phyloP scores from a whole-genome alignment of 2,888 invertebrate species.

The Conomelus anceps region DNA sequence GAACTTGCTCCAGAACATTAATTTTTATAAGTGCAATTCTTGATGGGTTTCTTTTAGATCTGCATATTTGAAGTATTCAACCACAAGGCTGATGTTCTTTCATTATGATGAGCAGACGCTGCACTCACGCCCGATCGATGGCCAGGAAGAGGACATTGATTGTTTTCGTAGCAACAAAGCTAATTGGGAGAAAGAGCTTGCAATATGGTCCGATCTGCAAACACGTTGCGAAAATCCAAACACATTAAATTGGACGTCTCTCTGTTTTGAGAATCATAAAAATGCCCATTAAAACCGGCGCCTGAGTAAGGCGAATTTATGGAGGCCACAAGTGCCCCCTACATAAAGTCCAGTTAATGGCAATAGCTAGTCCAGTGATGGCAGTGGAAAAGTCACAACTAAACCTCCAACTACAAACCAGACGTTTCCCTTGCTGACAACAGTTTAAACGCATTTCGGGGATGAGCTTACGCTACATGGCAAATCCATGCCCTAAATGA shows the following conservation, averaged over 20 bases:
- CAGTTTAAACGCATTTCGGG: not conserved
- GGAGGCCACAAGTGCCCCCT: conserved; percentile 2
- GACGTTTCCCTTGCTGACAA: not conserved
- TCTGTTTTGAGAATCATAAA: conserved; percentile 24
- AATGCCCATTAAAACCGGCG: conserved; percentile 19
- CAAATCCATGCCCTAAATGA: not conserved
- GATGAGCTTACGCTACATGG: not conserved
- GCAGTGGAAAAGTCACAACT: not conserved
- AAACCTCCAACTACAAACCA: not conserved
- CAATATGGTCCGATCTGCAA: not conserved
- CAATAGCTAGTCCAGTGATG: not conserved
- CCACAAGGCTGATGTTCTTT: too few species aligned
- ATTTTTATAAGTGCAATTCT: too few species aligned
- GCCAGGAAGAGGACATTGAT: not conserved
- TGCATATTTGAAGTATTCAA: too few species aligned
- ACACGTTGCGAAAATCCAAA: not conserved
- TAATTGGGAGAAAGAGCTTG: not conserved
- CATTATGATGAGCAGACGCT: not conserved
- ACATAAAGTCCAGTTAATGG: conserved; percentile 11
- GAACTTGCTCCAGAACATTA: too few species aligned
- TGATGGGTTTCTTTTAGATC: too few species aligned
- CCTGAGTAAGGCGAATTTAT: not conserved
- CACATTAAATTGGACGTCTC: conserved; percentile 2
- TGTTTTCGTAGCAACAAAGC: not conserved
- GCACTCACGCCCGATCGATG: not conserved